These are phyloP conservation scores for Macrochelys suwanniensis DNA, from an alignment of 2,797 vertebrate species.

Conservation along the genomic window DNA sequence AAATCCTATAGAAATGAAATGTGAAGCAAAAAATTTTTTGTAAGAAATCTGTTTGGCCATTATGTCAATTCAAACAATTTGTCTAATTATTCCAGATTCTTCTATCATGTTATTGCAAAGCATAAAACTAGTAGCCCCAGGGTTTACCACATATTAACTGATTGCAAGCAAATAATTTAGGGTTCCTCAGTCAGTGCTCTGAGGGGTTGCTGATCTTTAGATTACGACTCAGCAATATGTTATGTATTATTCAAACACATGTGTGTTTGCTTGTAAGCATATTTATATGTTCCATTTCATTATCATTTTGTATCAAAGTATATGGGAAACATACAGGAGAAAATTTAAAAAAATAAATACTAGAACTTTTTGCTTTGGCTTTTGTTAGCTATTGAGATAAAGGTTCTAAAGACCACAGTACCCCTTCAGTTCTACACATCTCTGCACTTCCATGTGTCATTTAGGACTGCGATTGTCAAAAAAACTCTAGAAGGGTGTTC, in stretches of 20 bases:
- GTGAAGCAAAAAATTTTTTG: fast-evolving
- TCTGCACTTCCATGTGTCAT: background rate
- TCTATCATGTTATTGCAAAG: slow-evolving; percentile 3
- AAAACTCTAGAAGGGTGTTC: background rate
- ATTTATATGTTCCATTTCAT: background rate
- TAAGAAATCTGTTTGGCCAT: background rate
- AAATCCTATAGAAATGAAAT: background rate
- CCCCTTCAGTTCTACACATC: background rate
- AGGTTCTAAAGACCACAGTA: background rate
- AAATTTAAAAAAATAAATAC: background rate
- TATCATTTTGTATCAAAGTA: background rate
- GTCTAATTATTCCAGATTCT: background rate
- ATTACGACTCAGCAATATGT: fast-evolving
- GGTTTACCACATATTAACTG: background rate
- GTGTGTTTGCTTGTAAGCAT: background rate
- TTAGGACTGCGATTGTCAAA: background rate
- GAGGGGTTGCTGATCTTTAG: background rate
- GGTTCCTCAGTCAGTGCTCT: background rate
- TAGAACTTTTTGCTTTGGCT: background rate
- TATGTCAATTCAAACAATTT: background rate
- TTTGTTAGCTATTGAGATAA: background rate
- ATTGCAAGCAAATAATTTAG: background rate
- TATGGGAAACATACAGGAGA: background rate
- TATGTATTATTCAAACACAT: fast-evolving
- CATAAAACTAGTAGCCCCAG: background rate